Conservation (phyloP, 2,113 vertebrate species). For the Nipponia nippon region DNA sequence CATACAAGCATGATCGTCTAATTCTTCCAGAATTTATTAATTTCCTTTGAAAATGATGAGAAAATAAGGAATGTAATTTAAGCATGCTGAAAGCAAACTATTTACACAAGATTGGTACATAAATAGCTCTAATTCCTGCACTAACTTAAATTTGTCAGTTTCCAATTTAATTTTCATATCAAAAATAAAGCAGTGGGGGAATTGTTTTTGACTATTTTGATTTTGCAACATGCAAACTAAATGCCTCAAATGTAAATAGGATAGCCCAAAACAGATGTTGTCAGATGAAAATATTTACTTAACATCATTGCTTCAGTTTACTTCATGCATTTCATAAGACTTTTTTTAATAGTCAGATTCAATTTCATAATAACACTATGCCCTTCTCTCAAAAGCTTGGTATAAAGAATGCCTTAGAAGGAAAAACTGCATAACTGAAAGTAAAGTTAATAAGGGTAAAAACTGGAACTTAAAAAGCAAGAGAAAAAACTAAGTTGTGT, state of each 20-base stretch:
- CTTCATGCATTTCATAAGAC: neutral
- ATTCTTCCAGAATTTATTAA: conserved; percentile 9
- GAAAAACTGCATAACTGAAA: neutral
- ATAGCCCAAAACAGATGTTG: neutral
- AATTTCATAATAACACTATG: neutral
- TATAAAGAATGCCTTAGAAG: neutral
- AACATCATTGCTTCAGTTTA: neutral
- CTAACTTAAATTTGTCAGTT: neutral
- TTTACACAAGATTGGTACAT: neutral
- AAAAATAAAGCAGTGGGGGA: neutral
- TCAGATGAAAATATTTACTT: conserved; percentile 6
- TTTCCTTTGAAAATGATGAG: neutral
- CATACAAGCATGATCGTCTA: neutral
- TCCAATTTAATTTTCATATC: neutral
- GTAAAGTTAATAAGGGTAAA: neutral
- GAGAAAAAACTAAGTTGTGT: neutral
- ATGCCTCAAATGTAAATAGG: neutral
- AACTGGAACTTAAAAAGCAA: neutral
- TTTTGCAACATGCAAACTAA: neutral
- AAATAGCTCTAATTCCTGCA: neutral
- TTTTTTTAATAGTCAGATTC: neutral
- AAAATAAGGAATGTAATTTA: conserved; percentile 14
- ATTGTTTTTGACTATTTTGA: neutral
- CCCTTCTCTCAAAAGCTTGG: neutral
- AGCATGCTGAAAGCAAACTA: neutral